phyloP scores from a whole-genome alignment of 1,140 invertebrate genomes.

The Megathymus violae region DNA sequence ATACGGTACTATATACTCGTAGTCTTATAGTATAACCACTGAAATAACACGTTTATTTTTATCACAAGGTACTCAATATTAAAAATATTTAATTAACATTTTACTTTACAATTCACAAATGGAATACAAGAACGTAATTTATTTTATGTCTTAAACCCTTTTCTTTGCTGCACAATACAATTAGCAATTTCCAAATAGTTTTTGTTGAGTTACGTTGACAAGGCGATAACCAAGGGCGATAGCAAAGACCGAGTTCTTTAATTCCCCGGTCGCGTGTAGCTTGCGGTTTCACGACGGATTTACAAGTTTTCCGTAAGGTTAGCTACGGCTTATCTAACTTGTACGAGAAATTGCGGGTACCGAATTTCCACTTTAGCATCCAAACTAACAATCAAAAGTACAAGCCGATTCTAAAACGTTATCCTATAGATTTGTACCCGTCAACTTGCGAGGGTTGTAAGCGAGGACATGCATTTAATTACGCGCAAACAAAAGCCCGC shows the following conservation, averaged over 20 bases:
- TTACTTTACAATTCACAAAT: too few relatives aligned
- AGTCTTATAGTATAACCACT: too few relatives aligned
- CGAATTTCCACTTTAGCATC: constrained; percentile 25
- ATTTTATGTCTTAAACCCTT: too few relatives aligned
- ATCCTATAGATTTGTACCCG: constrained; percentile 7
- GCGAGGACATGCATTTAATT: constrained; percentile 60
- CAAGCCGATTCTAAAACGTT: constrained; percentile 12
- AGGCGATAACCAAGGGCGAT: constrained; percentile 38
- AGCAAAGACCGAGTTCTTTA: constrained; percentile 53
- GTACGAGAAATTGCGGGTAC: constrained; percentile 40
- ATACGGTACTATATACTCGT: too few relatives aligned
- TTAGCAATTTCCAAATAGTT: too few relatives aligned
- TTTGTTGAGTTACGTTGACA: constrained; percentile 44
- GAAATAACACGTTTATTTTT: too few relatives aligned
- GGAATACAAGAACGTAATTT: too few relatives aligned
- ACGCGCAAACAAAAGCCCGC: constrained; percentile 55
- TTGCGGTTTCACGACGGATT: constrained; percentile 66
- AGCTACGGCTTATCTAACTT: constrained; percentile 64
- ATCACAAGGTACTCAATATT: too few relatives aligned
- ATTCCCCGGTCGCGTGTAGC: constrained; percentile 64
- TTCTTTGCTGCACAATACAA: too few relatives aligned
- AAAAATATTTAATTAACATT: too few relatives aligned
- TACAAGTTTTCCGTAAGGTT: constrained; percentile 67
- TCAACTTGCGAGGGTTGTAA: too few relatives aligned
- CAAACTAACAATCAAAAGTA: constrained; percentile 21